Evolutionary conservation across 1,140 invertebrate species (phyloP).

Genomic region (Nautilus pompilius): DNA sequence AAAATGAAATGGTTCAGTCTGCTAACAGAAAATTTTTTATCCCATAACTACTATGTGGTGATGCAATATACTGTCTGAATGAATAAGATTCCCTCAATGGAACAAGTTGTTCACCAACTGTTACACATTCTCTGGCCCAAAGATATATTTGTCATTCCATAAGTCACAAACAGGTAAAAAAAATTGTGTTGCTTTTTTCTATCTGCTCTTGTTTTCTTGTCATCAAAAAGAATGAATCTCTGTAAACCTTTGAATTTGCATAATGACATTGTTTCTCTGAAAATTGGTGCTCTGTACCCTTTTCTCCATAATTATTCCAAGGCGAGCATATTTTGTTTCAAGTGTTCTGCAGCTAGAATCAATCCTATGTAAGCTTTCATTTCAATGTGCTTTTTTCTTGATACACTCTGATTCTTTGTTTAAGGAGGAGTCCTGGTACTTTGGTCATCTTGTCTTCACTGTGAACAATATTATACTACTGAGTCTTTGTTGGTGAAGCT

Average conservation of each 20-base stretch:
- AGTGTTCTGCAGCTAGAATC: conserved; percentile 2
- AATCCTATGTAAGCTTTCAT: conserved; percentile 14
- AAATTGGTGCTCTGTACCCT: conserved; percentile 8
- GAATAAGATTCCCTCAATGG: conserved; percentile 28
- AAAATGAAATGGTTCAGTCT: conserved; percentile 13
- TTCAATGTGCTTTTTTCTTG: no score
- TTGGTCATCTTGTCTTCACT: no score
- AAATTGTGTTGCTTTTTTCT: conserved; percentile 22
- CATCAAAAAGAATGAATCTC: conserved; percentile 39
- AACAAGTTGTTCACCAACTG: conserved; percentile 42
- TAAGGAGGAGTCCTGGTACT: no score
- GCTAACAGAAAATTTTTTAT: conserved; percentile 46
- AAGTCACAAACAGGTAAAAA: conserved; percentile 28
- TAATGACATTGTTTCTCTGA: conserved; percentile 15
- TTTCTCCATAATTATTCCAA: conserved; percentile 6
- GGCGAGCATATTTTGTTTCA: not conserved
- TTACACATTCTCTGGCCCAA: conserved; percentile 16
- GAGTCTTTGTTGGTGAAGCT: no score
- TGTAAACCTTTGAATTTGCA: conserved; percentile 13
- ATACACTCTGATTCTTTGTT: no score
- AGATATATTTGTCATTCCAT: conserved; percentile 17
- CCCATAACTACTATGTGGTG: conserved; percentile 57
- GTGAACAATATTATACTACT: no score
- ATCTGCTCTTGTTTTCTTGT: conserved; percentile 17
- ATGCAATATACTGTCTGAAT: conserved; percentile 51